Percentiles rank a stretch among this genome's conserved stretches.
These are phyloP conservation scores for Thoracochromis brauschi DNA, from an alignment of 2,113 vertebrate species.

Conservation along the genomic window DNA sequence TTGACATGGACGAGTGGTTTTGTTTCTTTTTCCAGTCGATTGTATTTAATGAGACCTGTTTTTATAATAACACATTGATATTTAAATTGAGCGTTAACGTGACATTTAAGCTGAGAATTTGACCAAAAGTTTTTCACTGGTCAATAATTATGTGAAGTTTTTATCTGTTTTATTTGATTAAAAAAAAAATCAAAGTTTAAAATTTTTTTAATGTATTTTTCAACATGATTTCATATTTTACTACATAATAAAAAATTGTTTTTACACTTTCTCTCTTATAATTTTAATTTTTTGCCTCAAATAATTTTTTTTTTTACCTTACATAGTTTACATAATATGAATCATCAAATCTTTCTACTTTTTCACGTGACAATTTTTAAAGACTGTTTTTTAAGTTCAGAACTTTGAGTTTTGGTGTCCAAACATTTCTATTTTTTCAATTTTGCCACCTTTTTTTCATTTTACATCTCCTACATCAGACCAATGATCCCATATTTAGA, in stretches of 20 bases:
- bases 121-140: neutral
- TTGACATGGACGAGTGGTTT: neutral
- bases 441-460: accelerated
- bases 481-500: neutral
- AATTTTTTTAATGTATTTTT: neutral
- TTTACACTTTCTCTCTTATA: neutral
- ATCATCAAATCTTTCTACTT: neutral
- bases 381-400: neutral
- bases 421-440: neutral
- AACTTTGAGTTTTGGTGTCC: neutral
- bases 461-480: neutral
- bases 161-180: neutral
- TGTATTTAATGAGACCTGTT: neutral
- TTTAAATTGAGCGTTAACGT: neutral
- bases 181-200: neutral
- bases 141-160: neutral
- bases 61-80: neutral
- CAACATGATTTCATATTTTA: neutral
- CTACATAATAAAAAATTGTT: accelerated
- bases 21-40: neutral
- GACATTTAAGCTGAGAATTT: neutral
- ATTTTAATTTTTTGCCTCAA: accelerated
- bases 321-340: neutral
- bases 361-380: accelerated
- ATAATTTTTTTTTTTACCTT: neutral